These are phyloP conservation scores for Megalops atlanticus DNA, from an alignment of 2,113 vertebrate genomes.

Conservation along the genomic window DNA sequence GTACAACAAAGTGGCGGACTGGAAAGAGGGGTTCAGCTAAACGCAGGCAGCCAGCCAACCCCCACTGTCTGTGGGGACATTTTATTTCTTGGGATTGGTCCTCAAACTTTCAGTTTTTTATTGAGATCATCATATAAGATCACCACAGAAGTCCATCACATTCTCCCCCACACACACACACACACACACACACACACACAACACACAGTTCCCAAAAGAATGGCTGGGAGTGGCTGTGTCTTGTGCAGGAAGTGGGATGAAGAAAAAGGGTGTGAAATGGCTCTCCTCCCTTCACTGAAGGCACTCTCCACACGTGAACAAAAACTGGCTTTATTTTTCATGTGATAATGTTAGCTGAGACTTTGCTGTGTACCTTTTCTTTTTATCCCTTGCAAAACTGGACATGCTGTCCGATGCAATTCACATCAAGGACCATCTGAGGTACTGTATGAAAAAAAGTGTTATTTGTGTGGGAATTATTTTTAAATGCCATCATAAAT, in stretches of 20 bases:
- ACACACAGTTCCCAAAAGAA: no score
- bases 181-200: no score
- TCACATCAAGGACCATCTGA: no score
- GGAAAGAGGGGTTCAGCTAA: constrained; percentile 79
- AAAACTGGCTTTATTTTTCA: not conserved
- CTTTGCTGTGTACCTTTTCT: not conserved
- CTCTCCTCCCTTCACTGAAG: not conserved
- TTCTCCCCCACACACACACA: not conserved
- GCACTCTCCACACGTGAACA: not conserved
- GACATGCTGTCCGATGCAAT: no score
- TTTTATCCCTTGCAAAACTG: no score
- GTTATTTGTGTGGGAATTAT: not conserved
- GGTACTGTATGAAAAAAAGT: not conserved
- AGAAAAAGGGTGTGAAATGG: not conserved
- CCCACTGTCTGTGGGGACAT: not conserved
- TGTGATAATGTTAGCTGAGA: not conserved
- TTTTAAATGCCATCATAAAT: not conserved
- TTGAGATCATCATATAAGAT: not conserved
- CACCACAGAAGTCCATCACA: no score
- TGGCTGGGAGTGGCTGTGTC: not conserved
- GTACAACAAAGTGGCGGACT: constrained; percentile 94
- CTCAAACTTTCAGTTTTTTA: not conserved
- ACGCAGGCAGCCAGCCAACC: not conserved
- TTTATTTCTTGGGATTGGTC: not conserved
- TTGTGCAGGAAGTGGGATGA: not conserved